Evolutionary conservation across 2,113 vertebrate genomes (phyloP).

Genomic region (Aegotheles bennettii): DNA sequence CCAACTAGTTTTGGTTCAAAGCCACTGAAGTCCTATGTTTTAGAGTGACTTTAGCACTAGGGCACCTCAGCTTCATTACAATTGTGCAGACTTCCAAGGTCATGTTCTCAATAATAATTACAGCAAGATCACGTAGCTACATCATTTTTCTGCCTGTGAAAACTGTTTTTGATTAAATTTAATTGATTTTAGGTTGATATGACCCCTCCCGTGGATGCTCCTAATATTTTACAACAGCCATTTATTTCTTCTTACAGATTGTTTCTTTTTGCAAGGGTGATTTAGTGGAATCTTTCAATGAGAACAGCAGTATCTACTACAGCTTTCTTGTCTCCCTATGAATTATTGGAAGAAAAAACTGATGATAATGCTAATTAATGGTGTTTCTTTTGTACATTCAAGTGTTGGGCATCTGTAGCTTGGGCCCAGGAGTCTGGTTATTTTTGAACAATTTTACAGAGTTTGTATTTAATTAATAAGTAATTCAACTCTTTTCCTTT

Average conservation of each 20-base stretch:
- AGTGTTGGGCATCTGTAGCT: not conserved
- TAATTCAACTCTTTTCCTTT: slow-evolving; percentile 15
- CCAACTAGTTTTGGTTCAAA: not conserved
- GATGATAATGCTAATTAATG: not conserved
- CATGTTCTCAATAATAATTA: not conserved
- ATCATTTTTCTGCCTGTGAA: not conserved
- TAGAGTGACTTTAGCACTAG: not conserved
- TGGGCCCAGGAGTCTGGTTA: not conserved
- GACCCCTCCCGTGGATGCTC: not conserved
- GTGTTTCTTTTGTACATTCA: not conserved
- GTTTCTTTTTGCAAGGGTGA: not conserved
- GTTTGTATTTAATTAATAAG: slow-evolving; percentile 21
- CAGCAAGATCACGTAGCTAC: not conserved
- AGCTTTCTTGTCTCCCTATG: not conserved
- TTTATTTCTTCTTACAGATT: not conserved
- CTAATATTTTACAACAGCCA: not conserved
- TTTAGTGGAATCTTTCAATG: not conserved
- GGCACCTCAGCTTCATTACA: not conserved
- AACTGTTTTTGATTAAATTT: not conserved
- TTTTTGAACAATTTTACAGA: not conserved
- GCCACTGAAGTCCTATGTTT: not conserved
- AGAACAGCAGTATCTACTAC: not conserved
- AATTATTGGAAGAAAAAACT: not conserved
- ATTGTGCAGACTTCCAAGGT: not conserved
- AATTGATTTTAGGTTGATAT: not conserved